Percentiles rank a stretch among this genome's conserved stretches.
These are phyloP conservation scores for Kobus ellipsiprymnus DNA, from an alignment of 2,113 vertebrate species.

Conservation along the genomic window DNA sequence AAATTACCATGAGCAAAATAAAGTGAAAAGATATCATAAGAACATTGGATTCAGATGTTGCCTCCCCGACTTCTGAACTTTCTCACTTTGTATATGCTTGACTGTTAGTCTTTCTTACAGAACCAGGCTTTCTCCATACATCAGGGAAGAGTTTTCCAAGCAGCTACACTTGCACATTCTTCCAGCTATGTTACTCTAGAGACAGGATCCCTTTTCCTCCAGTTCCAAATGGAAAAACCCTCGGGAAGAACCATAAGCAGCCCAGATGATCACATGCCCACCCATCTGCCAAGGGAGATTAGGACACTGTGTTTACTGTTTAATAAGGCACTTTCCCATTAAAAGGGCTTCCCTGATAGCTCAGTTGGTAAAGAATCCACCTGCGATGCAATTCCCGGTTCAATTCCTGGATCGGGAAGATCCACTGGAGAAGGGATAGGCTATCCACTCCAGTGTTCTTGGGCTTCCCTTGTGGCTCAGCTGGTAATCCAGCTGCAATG, in stretches of 20 bases:
- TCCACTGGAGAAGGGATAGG: rapidly evolving
- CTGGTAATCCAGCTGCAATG: not conserved
- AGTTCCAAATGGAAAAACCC: not conserved
- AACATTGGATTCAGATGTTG: not conserved
- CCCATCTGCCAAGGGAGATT: not conserved
- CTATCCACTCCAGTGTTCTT: not conserved
- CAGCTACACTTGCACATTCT: not conserved
- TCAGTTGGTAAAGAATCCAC: not conserved
- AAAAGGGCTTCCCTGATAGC: not conserved
- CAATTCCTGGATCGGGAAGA: not conserved
- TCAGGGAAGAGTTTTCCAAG: not conserved
- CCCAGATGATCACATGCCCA: not conserved
- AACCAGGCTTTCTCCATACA: not conserved
- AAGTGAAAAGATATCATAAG: not conserved
- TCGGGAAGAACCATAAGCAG: not conserved
- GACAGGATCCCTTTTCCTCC: not conserved
- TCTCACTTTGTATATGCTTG: not conserved
- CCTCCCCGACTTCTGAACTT: not conserved
- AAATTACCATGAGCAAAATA: not conserved
- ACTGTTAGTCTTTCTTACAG: not conserved
- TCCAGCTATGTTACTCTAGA: not conserved
- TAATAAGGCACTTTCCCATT: not conserved
- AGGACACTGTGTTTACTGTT: not conserved
- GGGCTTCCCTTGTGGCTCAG: not conserved
- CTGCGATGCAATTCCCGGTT: rapidly evolving